These are phyloP conservation scores for Numenius phaeopus DNA, from an alignment of 2,797 vertebrate species.

Conservation along the genomic window DNA sequence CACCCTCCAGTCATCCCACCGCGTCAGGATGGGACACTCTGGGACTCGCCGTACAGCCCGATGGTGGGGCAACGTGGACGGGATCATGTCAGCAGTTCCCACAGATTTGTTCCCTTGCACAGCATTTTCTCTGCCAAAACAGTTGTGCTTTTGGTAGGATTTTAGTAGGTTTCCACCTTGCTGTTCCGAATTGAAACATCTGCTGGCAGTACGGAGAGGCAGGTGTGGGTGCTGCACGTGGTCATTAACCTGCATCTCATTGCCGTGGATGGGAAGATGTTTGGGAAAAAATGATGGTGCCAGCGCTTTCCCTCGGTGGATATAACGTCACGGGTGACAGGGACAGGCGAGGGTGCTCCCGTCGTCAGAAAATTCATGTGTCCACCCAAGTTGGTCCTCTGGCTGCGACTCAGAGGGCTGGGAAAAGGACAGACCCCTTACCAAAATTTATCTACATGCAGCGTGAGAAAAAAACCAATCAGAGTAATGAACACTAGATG, in stretches of 20 bases:
- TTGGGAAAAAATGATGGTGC: too few species aligned
- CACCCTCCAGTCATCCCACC: rapidly evolving
- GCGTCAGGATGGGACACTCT: rapidly evolving
- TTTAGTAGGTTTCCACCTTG: neutral
- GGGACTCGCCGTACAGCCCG: rapidly evolving
- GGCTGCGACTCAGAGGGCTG: neutral
- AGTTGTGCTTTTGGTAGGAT: neutral
- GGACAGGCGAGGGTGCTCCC: neutral
- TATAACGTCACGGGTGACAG: neutral
- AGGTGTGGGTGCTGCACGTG: neutral
- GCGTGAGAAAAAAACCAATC: neutral
- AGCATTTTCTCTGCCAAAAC: neutral
- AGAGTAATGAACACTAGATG: neutral
- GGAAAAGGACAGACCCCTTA: neutral
- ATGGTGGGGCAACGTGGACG: rapidly evolving
- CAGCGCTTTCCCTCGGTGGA: rapidly evolving
- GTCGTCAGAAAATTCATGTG: neutral
- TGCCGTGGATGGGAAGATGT: neutral
- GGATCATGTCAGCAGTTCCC: too few species aligned
- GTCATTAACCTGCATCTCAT: neutral
- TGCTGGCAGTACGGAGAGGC: neutral
- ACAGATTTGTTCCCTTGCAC: rapidly evolving
- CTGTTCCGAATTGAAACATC: neutral
- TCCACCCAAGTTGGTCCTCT: neutral
- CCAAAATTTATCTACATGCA: neutral